These are phyloP conservation scores for Gobionotothen gibberifrons DNA, from an alignment of 2,797 vertebrate species.

Conservation along the genomic window DNA sequence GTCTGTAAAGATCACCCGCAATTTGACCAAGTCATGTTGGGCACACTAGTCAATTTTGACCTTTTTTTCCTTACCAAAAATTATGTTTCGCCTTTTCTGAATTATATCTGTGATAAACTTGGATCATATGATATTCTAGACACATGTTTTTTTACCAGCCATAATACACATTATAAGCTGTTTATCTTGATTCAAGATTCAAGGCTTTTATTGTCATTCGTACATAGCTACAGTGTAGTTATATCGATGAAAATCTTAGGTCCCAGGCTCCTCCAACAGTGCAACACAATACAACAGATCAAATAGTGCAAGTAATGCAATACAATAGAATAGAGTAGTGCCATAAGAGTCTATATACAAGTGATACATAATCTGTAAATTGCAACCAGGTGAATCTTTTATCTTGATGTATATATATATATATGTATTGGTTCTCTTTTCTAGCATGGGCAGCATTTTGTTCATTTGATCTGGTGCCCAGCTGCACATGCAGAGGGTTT, in stretches of 20 bases:
- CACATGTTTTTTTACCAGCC: neutral
- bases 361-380: too few species aligned
- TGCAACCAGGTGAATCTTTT: too few species aligned
- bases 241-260: too few species aligned
- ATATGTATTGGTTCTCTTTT: neutral
- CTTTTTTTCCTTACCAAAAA: neutral
- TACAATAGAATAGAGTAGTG: too few species aligned
- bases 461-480: conserved; percentile 41
- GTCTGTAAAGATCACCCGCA: neutral
- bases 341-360: too few species aligned
- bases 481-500: conserved; percentile 37
- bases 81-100: neutral
- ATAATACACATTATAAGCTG: neutral
- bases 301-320: too few species aligned
- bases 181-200: neutral
- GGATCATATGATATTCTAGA: too few species aligned
- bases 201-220: too few species aligned
- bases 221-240: too few species aligned
- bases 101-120: neutral
- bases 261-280: too few species aligned
- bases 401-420: neutral
- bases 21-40: neutral
- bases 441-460: conserved; percentile 28
- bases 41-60: too few species aligned
- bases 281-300: too few species aligned